Conservation (phyloP, 2,888 invertebrate genomes). For the Acrobasis repandana region DNA sequence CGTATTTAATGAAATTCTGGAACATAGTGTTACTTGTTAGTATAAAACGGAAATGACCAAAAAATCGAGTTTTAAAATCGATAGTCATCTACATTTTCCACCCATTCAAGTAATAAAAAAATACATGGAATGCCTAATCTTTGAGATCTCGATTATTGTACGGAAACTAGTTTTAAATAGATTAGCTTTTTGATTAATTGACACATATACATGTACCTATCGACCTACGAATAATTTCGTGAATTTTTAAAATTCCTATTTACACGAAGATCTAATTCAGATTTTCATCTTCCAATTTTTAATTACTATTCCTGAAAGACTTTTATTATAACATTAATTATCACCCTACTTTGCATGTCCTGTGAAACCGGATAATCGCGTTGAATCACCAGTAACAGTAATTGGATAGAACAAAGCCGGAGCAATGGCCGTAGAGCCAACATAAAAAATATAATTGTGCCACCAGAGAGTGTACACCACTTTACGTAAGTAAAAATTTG, state of each 20-base stretch:
- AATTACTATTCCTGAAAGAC: too few species aligned
- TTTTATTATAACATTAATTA: background rate
- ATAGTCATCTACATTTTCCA: background rate
- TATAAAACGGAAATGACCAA: background rate
- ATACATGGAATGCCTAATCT: too few species aligned
- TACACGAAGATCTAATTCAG: too few species aligned
- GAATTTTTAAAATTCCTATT: background rate
- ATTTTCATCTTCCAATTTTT: too few species aligned
- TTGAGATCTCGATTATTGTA: too few species aligned
- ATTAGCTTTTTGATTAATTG: too few species aligned
- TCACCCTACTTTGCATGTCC: background rate
- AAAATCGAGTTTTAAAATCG: background rate
- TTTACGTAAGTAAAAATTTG: too few species aligned
- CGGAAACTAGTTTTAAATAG: too few species aligned
- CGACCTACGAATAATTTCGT: background rate
- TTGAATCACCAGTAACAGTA: background rate
- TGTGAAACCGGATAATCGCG: background rate
- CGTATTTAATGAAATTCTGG: background rate
- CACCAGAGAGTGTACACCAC: background rate
- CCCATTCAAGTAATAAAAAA: background rate
- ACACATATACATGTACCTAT: background rate
- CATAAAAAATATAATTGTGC: background rate
- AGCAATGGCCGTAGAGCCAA: background rate
- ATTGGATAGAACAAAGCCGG: conserved; percentile 7
- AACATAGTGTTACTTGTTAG: background rate